phyloP scores from a whole-genome alignment of 2,113 vertebrate genomes.

The Eptesicus fuscus region DNA sequence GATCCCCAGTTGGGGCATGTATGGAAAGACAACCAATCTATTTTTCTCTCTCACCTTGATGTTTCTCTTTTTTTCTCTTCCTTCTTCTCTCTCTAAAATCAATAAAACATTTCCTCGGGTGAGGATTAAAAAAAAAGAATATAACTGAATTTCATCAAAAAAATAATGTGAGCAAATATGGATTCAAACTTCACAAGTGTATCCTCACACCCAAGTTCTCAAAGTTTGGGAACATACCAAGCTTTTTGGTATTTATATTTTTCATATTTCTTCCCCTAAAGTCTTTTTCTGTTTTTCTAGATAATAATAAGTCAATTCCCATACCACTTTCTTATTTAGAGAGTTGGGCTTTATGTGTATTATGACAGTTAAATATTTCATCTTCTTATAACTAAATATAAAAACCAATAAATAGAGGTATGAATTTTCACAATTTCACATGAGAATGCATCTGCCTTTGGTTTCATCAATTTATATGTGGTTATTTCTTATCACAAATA shows the following conservation, averaged over 20 bases:
- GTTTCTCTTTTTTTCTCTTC: neutral
- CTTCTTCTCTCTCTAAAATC: neutral
- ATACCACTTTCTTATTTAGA: constrained; percentile 43
- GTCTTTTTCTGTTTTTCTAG: constrained; percentile 32
- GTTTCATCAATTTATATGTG: constrained; percentile 59
- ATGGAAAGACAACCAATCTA: neutral
- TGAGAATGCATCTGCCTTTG: constrained; percentile 64
- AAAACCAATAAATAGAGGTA: constrained; percentile 65
- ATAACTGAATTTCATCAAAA: constrained; percentile 17
- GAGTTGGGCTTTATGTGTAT: constrained; percentile 37
- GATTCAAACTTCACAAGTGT: neutral
- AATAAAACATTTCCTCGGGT: neutral
- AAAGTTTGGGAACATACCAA: neutral
- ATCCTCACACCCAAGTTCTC: neutral
- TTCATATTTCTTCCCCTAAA: neutral
- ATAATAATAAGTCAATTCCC: constrained; percentile 43
- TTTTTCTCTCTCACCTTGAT: neutral
- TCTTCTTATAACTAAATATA: constrained; percentile 65
- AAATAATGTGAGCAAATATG: neutral
- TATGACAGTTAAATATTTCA: constrained; percentile 61
- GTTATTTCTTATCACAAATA: constrained; percentile 69
- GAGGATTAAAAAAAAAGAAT: neutral
- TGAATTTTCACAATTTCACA: constrained; percentile 70
- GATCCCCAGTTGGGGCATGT: neutral
- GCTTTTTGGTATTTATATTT: neutral